Base-by-base conservation (phyloP, 2,797 vertebrate species). In the Protonibea diacanthus region DNA sequence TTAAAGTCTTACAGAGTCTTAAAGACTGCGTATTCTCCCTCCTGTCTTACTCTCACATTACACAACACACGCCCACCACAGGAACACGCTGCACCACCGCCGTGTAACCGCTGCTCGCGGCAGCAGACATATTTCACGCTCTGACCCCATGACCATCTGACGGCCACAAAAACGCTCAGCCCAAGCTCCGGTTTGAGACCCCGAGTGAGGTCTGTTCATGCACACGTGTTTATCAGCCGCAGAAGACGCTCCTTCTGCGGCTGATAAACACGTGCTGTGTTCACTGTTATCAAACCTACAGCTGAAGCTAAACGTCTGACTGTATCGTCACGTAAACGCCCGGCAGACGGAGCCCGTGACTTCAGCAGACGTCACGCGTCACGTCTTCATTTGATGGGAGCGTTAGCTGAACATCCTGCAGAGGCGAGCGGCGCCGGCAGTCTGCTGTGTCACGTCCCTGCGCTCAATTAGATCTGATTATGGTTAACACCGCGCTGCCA, bases 401-500 rank as follows among this genome's bases (percentile, higher is more conserved):
- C 27, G 27, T 27, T 27, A 27, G 27, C 27, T 23, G 38, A 15
- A 49, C 68, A 29, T 14, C 14, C 55, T 1, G 5, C 71, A 18
- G 53, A 58, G 65, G n/a, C 8, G 4, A 58, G 68, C 9, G 84
- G 85, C 76, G 87, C 89, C 85, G 72, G 71, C 55, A 51, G 80
- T 86, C 86, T 84, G 80, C 67, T 81, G 80, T 82, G 85, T 89
- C 88, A 83, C 84, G 72, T 82, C 82, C 78, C 88, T 78, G 82
- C 55, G 76, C 87, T 86, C 83, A 91, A 88, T 93, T 92, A 93
- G 64, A 85, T 53, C 62, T 81, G 85, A 88, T 91, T 89, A 76
- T 81, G 91, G 90, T 90, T 86, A 74, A 12, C 27, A 48, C 66
- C 15, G 74, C 65, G 51, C 81, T 84, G 88, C 89, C 80, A 92